A percentile compares a stretch with the other conserved stretches of the same genome.
Conservation (phyloP, 2,113 vertebrate species). For the Martes martes region DNA sequence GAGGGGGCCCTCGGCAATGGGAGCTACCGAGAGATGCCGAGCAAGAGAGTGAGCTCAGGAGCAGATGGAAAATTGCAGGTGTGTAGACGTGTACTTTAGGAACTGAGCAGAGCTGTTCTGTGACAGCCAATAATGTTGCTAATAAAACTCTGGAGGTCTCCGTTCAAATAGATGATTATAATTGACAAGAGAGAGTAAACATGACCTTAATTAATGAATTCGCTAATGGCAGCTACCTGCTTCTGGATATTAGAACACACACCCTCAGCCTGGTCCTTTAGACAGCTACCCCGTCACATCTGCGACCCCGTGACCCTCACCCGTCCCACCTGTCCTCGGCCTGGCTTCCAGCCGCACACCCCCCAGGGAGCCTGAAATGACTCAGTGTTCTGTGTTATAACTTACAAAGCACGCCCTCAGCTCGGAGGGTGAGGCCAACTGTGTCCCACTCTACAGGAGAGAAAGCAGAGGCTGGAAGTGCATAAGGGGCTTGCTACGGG, state of each 20-base stretch:
- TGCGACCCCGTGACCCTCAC: not conserved
- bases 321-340: not conserved
- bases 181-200: not conserved
- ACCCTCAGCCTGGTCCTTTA: not conserved
- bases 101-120: not conserved
- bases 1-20: not conserved
- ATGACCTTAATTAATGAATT: not conserved
- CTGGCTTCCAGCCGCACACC: not conserved
- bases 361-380: not conserved
- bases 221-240: not conserved
- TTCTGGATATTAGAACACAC: not conserved
- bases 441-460: not conserved
- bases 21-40: not conserved
- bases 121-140: not conserved
- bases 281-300: not conserved
- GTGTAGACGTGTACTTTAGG: not conserved
- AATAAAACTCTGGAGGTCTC: not conserved
- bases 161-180: not conserved
- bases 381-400: not conserved
- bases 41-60: rapidly evolving
- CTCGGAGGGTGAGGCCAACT: not conserved
- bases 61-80: not conserved
- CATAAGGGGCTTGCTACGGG: not conserved
- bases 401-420: not conserved
- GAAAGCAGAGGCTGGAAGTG: not conserved